Evolutionary conservation across 2,888 invertebrate genomes (phyloP).

Genomic region (Baronia brevicornis): DNA sequence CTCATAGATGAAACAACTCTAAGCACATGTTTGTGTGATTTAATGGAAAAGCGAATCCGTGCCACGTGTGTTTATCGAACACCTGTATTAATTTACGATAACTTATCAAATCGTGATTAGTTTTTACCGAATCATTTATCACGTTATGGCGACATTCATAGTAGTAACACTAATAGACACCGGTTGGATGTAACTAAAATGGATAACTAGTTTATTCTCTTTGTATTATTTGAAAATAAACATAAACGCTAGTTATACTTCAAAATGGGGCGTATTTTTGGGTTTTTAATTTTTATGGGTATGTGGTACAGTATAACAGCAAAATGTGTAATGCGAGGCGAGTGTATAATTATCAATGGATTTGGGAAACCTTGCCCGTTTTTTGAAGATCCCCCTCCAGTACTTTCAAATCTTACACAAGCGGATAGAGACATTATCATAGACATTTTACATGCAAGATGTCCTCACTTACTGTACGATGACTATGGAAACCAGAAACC

Average conservation of each 20-base stretch:
- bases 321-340: constrained; percentile 46
- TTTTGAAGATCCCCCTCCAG: constrained; percentile 29
- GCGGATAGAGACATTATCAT: constrained; percentile 42
- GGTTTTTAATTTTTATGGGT: constrained; percentile 28
- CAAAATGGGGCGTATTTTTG: constrained; percentile 32
- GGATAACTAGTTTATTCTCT: too few relatives aligned
- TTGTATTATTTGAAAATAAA: too few relatives aligned
- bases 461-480: constrained; percentile 74
- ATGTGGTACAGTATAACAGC: constrained; percentile 35
- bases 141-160: too few relatives aligned
- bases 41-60: too few relatives aligned
- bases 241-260: constrained; percentile 2
- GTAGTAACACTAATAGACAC: too few relatives aligned
- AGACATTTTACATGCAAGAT: constrained; percentile 68
- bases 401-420: constrained; percentile 39
- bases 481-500: constrained; percentile 43
- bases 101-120: constrained; percentile 37
- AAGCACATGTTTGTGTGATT: too few relatives aligned
- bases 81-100: constrained; percentile 56
- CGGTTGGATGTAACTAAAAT: too few relatives aligned
- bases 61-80: constrained; percentile 35
- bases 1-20: too few relatives aligned
- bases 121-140: constrained; percentile 17
- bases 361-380: constrained; percentile 39
- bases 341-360: constrained; percentile 36